These are phyloP conservation scores for Lypha dubia DNA, from an alignment of 2,888 invertebrate genomes.

Conservation along the genomic window DNA sequence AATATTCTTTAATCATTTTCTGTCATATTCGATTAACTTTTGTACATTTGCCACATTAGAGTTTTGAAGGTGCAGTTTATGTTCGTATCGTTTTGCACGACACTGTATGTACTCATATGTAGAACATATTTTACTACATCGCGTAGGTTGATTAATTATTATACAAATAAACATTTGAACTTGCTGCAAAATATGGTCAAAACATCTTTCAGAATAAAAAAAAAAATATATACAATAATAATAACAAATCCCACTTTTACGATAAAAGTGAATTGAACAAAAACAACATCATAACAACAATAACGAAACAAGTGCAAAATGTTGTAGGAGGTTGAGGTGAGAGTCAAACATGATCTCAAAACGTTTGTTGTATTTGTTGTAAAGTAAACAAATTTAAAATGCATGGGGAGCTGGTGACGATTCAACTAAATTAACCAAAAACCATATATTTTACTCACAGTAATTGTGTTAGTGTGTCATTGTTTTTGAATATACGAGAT, in stretches of 20 bases:
- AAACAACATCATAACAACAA: slow-evolving; percentile 33
- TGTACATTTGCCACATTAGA: too few relatives aligned
- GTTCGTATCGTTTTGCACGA: background rate
- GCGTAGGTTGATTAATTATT: slow-evolving; percentile 51
- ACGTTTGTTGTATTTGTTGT: slow-evolving; percentile 6
- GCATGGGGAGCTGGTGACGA: slow-evolving; percentile 26
- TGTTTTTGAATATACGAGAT: background rate
- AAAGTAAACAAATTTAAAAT: slow-evolving; percentile 17
- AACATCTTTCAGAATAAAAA: slow-evolving; percentile 39
- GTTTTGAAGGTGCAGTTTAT: too few relatives aligned
- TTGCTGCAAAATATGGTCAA: slow-evolving; percentile 63
- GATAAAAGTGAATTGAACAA: background rate
- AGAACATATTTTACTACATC: background rate
- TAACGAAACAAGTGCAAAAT: slow-evolving; percentile 28
- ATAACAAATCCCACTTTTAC: slow-evolving; percentile 54
- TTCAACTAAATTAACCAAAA: slow-evolving; percentile 5
- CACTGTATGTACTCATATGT: background rate
- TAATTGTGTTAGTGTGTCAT: slow-evolving; percentile 36
- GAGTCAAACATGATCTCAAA: slow-evolving; percentile 49
- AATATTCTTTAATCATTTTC: too few relatives aligned
- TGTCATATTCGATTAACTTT: too few relatives aligned
- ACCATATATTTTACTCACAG: background rate
- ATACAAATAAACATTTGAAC: slow-evolving; percentile 54
- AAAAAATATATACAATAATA: too few relatives aligned
- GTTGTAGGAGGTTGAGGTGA: slow-evolving; percentile 57